A percentile compares a stretch with the other conserved stretches of the same genome.
These are phyloP conservation scores for Zeuzera pyrina DNA, from an alignment of 2,888 invertebrate species.

Conservation along the genomic window DNA sequence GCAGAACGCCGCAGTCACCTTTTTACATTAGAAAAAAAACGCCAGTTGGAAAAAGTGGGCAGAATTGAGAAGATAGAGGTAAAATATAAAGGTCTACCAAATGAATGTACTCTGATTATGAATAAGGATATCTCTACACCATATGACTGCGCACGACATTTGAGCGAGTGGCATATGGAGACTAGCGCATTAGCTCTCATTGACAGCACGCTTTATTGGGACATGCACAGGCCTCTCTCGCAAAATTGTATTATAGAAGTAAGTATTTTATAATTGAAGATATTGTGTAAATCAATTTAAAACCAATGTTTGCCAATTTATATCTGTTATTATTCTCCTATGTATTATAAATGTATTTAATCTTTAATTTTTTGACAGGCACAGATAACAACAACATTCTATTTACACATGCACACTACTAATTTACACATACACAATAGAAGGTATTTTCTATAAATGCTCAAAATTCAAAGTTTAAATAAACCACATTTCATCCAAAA, in stretches of 20 bases:
- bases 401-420: no score
- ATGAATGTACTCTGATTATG: constrained; percentile 86
- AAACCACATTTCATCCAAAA: no score
- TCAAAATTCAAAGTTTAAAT: no score
- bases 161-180: constrained; percentile 80
- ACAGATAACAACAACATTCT: no score
- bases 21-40: constrained; percentile 83
- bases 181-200: constrained; percentile 86
- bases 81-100: constrained; percentile 81
- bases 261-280: constrained; percentile 13
- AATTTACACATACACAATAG: no score
- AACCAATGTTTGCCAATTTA: no score
- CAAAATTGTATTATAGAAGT: constrained; percentile 62
- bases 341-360: no score
- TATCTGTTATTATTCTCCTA: no score
- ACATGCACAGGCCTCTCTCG: constrained; percentile 90
- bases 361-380: no score
- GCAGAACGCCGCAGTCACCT: constrained; percentile 76
- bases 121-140: constrained; percentile 95
- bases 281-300: no score
- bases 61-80: constrained; percentile 94
- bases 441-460: no score
- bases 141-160: constrained; percentile 90
- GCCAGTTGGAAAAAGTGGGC: constrained; percentile 82
- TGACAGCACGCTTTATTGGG: constrained; percentile 87